Percentiles rank a stretch among this genome's conserved stretches.
Evolutionary conservation across 37 sponge, comb jelly and placozoan species (phyloP).

Genomic region (Lycopodina hypogea): DNA sequence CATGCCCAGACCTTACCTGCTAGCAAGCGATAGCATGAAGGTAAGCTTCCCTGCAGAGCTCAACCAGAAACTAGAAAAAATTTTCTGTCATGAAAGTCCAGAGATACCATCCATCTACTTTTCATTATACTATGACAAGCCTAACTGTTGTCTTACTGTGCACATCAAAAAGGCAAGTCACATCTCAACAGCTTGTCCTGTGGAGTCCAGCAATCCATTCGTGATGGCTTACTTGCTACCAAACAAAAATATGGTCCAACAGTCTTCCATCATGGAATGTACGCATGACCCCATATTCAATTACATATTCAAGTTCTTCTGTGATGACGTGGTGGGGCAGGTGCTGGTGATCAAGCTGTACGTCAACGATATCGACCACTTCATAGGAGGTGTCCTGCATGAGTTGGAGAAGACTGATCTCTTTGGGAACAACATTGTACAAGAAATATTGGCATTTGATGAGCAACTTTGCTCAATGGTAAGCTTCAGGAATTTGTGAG

Average conservation of each 20-base stretch:
- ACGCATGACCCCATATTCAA: constrained; percentile 7
- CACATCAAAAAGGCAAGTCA: not conserved
- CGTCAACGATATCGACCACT: constrained; percentile 2
- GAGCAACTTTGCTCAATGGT: not conserved
- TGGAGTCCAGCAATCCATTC: constrained; percentile 9
- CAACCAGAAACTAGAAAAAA: not conserved
- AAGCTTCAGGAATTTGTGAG: not conserved
- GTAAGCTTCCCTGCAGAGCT: no score
- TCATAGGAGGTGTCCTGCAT: constrained; percentile 8
- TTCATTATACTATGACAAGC: constrained; percentile 2
- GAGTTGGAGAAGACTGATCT: not conserved
- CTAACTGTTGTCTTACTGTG: not conserved
- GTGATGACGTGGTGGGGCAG: not conserved
- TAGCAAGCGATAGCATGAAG: not conserved
- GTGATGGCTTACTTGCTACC: constrained; percentile 15
- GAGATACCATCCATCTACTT: not conserved
- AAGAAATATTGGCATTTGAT: not conserved
- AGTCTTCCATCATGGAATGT: not conserved
- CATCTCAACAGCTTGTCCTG: not conserved
- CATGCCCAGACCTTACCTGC: not conserved
- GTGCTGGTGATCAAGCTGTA: constrained; percentile 3
- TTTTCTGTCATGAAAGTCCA: not conserved
- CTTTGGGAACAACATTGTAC: not conserved
- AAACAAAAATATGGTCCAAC: not conserved
- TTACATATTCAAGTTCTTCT: constrained; percentile 3